A percentile compares a stretch with the other conserved stretches of the same genome.
These are phyloP conservation scores for Trichopria drosophilae DNA, from an alignment of 2,888 invertebrate species.

Conservation along the genomic window DNA sequence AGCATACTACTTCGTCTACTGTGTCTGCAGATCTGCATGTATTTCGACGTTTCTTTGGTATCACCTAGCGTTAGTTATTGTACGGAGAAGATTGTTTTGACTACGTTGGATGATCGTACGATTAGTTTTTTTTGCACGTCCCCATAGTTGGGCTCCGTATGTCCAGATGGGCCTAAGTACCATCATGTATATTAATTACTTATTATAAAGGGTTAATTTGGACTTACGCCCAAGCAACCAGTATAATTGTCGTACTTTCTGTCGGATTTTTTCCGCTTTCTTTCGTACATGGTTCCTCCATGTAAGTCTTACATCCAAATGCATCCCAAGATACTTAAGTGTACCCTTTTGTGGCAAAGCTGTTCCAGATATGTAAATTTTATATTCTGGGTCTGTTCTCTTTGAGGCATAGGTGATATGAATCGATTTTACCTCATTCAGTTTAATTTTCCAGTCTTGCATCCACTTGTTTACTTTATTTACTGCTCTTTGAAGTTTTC, in stretches of 20 bases:
- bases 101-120: slow-evolving; percentile 4
- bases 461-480: too few species aligned
- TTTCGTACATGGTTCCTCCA: too few species aligned
- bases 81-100: slow-evolving; percentile 8
- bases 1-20: neutral
- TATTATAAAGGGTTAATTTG: too few species aligned
- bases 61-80: slow-evolving; percentile 4
- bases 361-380: too few species aligned
- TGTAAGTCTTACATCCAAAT: slow-evolving; percentile 16
- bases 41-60: too few species aligned
- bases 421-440: too few species aligned
- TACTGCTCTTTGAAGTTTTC: too few species aligned
- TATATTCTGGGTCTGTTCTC: too few species aligned
- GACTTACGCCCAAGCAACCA: slow-evolving; percentile 18
- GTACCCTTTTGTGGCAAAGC: slow-evolving; percentile 15
- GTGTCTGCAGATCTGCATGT: neutral
- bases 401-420: too few species aligned
- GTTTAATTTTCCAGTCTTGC: too few species aligned
- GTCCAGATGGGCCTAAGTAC: slow-evolving; percentile 10
- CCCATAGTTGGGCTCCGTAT: too few species aligned
- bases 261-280: slow-evolving; percentile 13
- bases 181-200: neutral
- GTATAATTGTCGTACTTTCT: slow-evolving; percentile 7
- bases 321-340: slow-evolving; percentile 33
- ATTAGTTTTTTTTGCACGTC: slow-evolving; percentile 5